Evolutionary conservation across 2,888 invertebrate genomes (phyloP).

Genomic region (Thyatira batis): DNA sequence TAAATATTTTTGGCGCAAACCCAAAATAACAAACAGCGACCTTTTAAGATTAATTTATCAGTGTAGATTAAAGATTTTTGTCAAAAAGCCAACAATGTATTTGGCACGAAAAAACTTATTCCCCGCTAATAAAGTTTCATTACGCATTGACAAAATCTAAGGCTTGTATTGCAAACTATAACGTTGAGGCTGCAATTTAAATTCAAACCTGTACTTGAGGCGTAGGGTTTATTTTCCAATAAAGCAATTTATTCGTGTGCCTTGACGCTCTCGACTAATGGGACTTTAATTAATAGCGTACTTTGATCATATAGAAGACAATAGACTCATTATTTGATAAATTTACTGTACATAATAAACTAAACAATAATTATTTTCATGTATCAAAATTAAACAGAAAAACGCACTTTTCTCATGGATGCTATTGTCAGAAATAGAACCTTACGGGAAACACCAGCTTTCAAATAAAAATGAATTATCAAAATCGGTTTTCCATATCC

Average conservation of each 20-base stretch:
- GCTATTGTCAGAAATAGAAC: no score
- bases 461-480: no score
- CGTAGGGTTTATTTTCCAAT: neutral
- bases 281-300: neutral
- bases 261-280: no score
- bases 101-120: constrained; percentile 3
- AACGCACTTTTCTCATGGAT: no score
- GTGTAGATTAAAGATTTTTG: constrained; percentile 8
- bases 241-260: neutral
- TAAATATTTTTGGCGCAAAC: constrained; percentile 1
- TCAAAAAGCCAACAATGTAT: constrained; percentile 5
- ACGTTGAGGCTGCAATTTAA: neutral
- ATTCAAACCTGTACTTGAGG: neutral
- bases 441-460: no score
- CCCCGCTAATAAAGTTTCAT: constrained; percentile 1
- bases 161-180: neutral
- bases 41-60: constrained; percentile 8
- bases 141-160: neutral
- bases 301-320: no score
- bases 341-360: no score
- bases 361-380: no score
- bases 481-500: no score
- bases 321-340: no score
- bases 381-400: no score
- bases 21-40: constrained; percentile 3